Conservation (phyloP, 2,797 vertebrate species). For the Crypturellus tataupa region DNA sequence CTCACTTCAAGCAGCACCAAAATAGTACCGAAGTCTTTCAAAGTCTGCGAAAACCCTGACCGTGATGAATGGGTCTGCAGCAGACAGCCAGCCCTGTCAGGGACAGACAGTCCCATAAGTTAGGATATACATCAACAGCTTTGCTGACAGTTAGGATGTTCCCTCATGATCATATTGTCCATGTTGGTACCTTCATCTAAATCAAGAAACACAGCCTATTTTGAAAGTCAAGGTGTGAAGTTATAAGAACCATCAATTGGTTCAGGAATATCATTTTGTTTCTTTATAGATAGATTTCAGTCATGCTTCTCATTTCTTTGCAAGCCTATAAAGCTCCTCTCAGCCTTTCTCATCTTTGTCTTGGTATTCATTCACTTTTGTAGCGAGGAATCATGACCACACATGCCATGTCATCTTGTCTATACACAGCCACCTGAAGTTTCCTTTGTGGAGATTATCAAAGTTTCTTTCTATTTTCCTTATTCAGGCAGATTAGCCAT, state of each 20-base stretch:
- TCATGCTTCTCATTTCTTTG: neutral
- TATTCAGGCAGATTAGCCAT: neutral
- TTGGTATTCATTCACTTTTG: neutral
- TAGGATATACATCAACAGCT: neutral
- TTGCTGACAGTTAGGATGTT: neutral
- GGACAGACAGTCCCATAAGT: fast-evolving
- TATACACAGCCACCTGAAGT: neutral
- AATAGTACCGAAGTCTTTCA: neutral
- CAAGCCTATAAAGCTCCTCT: neutral
- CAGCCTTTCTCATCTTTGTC: neutral
- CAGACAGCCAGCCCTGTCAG: neutral
- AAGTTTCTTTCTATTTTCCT: neutral
- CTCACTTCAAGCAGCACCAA: neutral
- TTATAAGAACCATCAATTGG: neutral
- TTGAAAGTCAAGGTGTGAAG: neutral
- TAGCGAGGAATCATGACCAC: neutral
- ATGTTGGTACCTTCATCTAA: neutral
- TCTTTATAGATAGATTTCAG: neutral
- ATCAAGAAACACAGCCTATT: neutral
- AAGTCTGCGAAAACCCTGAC: neutral
- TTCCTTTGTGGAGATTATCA: neutral
- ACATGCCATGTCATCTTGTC: neutral
- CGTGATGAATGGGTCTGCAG: neutral
- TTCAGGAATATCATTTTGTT: neutral
- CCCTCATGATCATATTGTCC: neutral